A percentile compares a stretch with the other conserved stretches of the same genome.
Conservation (phyloP, 2,797 vertebrate species). For the Dromococcyx pavoninus region DNA sequence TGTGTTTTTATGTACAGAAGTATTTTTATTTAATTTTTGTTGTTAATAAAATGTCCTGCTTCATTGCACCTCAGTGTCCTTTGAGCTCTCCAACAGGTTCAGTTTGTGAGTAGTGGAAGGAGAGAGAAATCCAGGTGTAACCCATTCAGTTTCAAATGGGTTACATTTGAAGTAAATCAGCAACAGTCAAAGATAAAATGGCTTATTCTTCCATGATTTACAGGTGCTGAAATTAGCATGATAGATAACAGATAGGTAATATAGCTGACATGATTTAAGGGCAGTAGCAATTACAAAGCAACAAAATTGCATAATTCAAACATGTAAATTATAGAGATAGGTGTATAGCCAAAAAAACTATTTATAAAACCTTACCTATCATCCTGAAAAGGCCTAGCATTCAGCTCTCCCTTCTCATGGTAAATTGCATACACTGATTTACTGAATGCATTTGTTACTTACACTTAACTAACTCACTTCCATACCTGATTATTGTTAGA, state of each 20-base stretch:
- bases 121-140: neutral
- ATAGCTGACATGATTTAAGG: neutral
- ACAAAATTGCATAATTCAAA: neutral
- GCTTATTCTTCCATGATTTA: neutral
- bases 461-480: neutral
- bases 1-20: neutral
- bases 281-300: neutral
- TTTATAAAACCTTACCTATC: neutral
- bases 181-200: neutral
- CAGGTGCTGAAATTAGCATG: neutral
- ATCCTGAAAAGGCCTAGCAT: neutral
- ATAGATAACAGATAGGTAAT: neutral
- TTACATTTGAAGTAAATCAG: neutral
- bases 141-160: neutral
- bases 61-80: neutral
- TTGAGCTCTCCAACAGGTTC: neutral
- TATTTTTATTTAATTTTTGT: neutral
- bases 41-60: neutral
- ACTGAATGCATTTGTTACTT: neutral
- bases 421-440: neutral
- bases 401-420: neutral
- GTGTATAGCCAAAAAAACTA: neutral
- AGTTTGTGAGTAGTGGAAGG: neutral
- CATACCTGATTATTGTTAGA: neutral
- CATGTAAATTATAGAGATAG: neutral